Evolutionary conservation across 2,113 vertebrate species (phyloP).

Genomic region (Brevimyrus niger): DNA sequence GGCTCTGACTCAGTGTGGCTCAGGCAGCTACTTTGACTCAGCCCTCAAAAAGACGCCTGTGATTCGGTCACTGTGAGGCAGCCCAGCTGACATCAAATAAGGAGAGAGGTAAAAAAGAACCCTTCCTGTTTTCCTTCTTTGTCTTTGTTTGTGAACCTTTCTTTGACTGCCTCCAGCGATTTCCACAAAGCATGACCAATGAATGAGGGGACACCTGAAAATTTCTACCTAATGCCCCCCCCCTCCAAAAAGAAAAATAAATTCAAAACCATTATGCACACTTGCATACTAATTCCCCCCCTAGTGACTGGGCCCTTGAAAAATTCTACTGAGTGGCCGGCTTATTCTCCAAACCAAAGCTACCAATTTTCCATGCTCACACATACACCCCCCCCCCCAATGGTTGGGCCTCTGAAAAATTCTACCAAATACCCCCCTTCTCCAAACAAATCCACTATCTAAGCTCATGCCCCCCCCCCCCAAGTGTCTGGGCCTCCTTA

Average conservation of each 20-base stretch:
- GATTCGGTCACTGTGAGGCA: slow-evolving; percentile 42
- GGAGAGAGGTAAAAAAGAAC: not conserved
- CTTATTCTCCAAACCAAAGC: not conserved
- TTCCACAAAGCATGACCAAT: too few relatives aligned
- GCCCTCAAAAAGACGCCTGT: slow-evolving; percentile 56
- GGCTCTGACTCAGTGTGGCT: slow-evolving; percentile 51
- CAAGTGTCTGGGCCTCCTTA: not conserved
- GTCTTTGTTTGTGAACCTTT: not conserved
- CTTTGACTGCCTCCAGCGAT: not conserved
- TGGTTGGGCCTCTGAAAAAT: not conserved
- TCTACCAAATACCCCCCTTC: too few relatives aligned
- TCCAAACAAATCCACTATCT: too few relatives aligned
- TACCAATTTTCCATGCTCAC: not conserved
- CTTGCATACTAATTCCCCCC: not conserved
- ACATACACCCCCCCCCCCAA: not conserved
- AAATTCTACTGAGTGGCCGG: not conserved
- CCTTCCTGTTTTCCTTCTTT: not conserved
- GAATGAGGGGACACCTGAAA: not conserved
- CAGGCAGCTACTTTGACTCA: slow-evolving; percentile 56
- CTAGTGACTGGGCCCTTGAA: not conserved
- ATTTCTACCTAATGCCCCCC: not conserved
- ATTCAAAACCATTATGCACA: not conserved
- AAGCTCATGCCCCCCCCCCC: not conserved
- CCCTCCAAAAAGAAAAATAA: not conserved
- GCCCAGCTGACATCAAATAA: slow-evolving; percentile 34